These are phyloP conservation scores for Oryzias curvinotus DNA, from an alignment of 2,113 vertebrate species.

Conservation along the genomic window DNA sequence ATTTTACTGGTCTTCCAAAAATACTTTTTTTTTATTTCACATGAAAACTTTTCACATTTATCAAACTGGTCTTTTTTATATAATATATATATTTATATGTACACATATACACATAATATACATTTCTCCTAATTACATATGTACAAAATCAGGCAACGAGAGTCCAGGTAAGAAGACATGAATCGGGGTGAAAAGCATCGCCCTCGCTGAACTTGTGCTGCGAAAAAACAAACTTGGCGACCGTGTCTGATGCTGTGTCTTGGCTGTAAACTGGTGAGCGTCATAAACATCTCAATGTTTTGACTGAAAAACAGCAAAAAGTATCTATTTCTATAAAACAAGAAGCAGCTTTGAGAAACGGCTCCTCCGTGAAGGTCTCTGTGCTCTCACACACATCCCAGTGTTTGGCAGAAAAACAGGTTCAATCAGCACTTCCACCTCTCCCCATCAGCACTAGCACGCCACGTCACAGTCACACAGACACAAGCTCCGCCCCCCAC, in stretches of 20 bases:
- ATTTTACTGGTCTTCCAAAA: slow-evolving; percentile 68
- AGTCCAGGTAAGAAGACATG: slow-evolving; percentile 47
- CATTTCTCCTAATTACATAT: slow-evolving; percentile 74
- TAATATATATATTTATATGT: slow-evolving; percentile 62
- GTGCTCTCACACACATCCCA: slow-evolving; percentile 42
- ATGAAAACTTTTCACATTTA: slow-evolving; percentile 76
- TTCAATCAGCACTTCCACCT: slow-evolving; percentile 13
- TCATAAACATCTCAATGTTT: neutral
- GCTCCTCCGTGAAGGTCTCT: too few species aligned
- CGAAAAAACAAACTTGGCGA: slow-evolving; percentile 58
- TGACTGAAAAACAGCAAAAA: too few species aligned
- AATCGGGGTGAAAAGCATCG: slow-evolving; percentile 12
- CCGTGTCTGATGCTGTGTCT: slow-evolving; percentile 47
- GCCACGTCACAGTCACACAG: slow-evolving; percentile 51
- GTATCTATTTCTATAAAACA: too few species aligned
- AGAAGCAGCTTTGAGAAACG: too few species aligned
- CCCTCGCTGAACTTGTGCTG: slow-evolving; percentile 58
- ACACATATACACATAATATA: slow-evolving; percentile 62
- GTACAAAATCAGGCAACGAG: slow-evolving; percentile 71
- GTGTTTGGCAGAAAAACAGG: slow-evolving; percentile 62
- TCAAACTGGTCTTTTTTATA: slow-evolving; percentile 75
- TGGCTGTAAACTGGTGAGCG: slow-evolving; percentile 16
- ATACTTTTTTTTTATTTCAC: slow-evolving; percentile 72
- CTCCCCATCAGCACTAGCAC: slow-evolving; percentile 25
- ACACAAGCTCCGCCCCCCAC: slow-evolving; percentile 17